Evolutionary conservation across 1,140 invertebrate genomes (phyloP).

Genomic region (Eumaeus atala): DNA sequence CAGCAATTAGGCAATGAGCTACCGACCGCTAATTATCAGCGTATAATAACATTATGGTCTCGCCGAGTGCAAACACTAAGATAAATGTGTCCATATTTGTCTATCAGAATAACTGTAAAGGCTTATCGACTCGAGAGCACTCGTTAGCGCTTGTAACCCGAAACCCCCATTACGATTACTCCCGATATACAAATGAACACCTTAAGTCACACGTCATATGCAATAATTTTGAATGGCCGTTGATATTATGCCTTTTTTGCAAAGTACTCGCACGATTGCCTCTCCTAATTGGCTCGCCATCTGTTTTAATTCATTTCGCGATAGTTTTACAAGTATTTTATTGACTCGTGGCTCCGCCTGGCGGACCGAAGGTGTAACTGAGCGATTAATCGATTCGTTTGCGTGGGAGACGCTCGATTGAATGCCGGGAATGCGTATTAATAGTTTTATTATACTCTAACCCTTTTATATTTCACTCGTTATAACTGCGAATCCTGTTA

Average conservation of each 20-base stretch:
- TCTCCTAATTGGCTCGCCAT: slow-evolving; percentile 71
- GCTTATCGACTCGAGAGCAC: slow-evolving; percentile 54
- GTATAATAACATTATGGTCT: slow-evolving; percentile 51
- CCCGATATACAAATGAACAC: slow-evolving; percentile 31
- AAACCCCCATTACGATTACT: slow-evolving; percentile 51
- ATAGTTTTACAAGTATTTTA: slow-evolving; percentile 73
- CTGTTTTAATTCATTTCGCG: slow-evolving; percentile 72
- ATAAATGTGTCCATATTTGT: slow-evolving; percentile 72
- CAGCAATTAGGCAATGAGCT: slow-evolving; percentile 39
- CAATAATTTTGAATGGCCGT: slow-evolving; percentile 27
- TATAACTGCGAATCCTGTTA: not conserved
- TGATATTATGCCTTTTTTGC: slow-evolving; percentile 53
- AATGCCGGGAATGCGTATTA: slow-evolving; percentile 34
- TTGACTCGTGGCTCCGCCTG: slow-evolving; percentile 67
- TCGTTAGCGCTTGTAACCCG: slow-evolving; percentile 64
- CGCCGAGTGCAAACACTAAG: slow-evolving; percentile 54
- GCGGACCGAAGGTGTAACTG: slow-evolving; percentile 44
- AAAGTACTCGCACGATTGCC: slow-evolving; percentile 67
- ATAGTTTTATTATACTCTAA: slow-evolving; percentile 31
- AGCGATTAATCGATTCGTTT: slow-evolving; percentile 67
- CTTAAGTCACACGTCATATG: slow-evolving; percentile 32
- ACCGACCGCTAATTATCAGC: slow-evolving; percentile 44
- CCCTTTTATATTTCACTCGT: slow-evolving; percentile 11
- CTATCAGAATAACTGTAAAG: slow-evolving; percentile 64
- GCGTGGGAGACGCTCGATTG: slow-evolving; percentile 53